Evolutionary conservation across 2,888 invertebrate genomes (phyloP).

Genomic region (Dryadula phaetusa): DNA sequence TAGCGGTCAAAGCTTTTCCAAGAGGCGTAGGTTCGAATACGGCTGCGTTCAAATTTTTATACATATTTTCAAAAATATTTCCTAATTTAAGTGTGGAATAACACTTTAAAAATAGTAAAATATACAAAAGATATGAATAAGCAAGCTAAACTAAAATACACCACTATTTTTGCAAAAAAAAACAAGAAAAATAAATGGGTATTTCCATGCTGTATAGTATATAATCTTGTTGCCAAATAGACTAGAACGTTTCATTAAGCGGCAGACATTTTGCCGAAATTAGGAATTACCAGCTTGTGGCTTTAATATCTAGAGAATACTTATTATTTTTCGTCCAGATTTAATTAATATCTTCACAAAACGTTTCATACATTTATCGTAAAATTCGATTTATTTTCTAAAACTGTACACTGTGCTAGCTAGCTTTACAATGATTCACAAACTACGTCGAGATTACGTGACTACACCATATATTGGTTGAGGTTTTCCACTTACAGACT

Average conservation of each 20-base stretch:
- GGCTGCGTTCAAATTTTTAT: no score
- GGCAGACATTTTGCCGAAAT: constrained; percentile 30
- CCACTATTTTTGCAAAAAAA: neutral
- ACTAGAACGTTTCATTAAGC: constrained; percentile 37
- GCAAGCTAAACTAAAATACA: neutral
- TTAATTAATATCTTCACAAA: neutral
- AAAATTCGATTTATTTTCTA: neutral
- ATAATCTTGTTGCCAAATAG: constrained; percentile 21
- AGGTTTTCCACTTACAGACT: constrained; percentile 51
- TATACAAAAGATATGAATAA: neutral
- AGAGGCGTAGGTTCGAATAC: no score
- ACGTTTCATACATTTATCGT: neutral
- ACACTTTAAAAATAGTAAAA: no score
- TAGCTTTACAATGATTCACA: constrained; percentile 17
- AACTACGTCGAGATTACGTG: constrained; percentile 50
- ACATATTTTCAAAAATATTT: no score
- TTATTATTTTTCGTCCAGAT: constrained; percentile 7
- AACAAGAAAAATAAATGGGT: neutral
- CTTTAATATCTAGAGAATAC: constrained; percentile 30
- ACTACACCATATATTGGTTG: constrained; percentile 51
- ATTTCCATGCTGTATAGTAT: neutral
- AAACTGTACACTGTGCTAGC: constrained; percentile 26
- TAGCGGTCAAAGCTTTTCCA: no score
- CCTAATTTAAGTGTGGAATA: no score
- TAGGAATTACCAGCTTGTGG: constrained; percentile 37